Percentiles rank a stretch among this genome's conserved stretches.
phyloP scores from a whole-genome alignment of 2,888 invertebrate species.

The Neocrepidodera transversa region DNA sequence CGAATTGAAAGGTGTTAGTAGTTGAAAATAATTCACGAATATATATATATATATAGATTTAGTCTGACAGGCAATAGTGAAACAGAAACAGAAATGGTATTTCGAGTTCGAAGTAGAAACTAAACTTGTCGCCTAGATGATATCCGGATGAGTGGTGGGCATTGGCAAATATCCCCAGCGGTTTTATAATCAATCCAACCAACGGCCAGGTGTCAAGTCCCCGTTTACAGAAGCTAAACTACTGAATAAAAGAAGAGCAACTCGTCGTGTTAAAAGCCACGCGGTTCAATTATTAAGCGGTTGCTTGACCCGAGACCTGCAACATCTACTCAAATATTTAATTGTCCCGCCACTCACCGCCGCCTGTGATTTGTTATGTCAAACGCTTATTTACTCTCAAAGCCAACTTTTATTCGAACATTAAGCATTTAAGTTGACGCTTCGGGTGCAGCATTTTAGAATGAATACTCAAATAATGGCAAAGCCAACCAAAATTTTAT shows the following conservation, averaged over 20 bases:
- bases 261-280: constrained; percentile 62
- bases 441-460: constrained; percentile 25
- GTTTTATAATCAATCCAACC: constrained; percentile 60
- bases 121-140: constrained; percentile 33
- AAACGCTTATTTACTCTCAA: constrained; percentile 55
- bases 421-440: constrained; percentile 45
- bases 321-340: constrained; percentile 61
- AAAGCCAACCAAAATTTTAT: too few species aligned
- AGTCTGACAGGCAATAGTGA: not conserved
- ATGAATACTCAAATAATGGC: too few species aligned
- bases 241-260: constrained; percentile 61
- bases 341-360: constrained; percentile 59
- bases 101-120: too few species aligned
- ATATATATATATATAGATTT: too few species aligned
- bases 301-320: constrained; percentile 59
- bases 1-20: constrained; percentile 3
- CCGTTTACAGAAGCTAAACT: constrained; percentile 60
- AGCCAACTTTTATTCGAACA: constrained; percentile 45
- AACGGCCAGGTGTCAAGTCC: constrained; percentile 61
- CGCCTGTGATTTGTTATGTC: constrained; percentile 56
- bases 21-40: constrained; percentile 3
- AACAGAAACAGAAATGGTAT: not conserved
- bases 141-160: constrained; percentile 45
- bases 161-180: constrained; percentile 54
- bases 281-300: constrained; percentile 61